A percentile compares a stretch with the other conserved stretches of the same genome.
These are phyloP conservation scores for Myiotriccus ornatus DNA, from an alignment of 2,797 vertebrate species.

Conservation along the genomic window DNA sequence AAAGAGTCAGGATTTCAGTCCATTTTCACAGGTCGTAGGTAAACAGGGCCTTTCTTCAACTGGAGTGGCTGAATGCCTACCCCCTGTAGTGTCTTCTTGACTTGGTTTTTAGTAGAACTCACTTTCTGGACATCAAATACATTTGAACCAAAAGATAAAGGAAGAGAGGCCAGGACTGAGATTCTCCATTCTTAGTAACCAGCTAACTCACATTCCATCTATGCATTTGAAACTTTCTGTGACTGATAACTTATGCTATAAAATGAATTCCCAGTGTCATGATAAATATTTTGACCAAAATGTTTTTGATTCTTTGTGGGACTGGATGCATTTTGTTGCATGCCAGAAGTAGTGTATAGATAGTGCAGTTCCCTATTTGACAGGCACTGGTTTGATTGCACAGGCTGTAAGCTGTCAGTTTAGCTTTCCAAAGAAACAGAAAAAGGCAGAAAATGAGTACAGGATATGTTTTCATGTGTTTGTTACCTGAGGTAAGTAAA, in stretches of 20 bases:
- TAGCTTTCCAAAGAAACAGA: neutral
- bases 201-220: neutral
- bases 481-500: neutral
- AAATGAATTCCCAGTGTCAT: neutral
- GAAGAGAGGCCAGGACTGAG: neutral
- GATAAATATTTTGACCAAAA: neutral
- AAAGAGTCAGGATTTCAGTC: neutral
- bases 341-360: neutral
- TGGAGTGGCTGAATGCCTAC: neutral
- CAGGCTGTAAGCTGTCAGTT: neutral
- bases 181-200: neutral
- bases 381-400: neutral
- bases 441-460: neutral
- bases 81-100: neutral
- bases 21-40: neutral
- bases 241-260: neutral
- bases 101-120: accelerated
- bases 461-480: accelerated
- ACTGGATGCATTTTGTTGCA: neutral
- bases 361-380: neutral
- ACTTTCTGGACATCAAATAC: neutral
- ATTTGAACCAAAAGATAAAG: neutral
- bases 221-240: neutral
- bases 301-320: neutral
- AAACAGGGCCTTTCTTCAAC: neutral